phyloP scores from a whole-genome alignment of 2,888 invertebrate species.

The Drosophila hawaiiensis region DNA sequence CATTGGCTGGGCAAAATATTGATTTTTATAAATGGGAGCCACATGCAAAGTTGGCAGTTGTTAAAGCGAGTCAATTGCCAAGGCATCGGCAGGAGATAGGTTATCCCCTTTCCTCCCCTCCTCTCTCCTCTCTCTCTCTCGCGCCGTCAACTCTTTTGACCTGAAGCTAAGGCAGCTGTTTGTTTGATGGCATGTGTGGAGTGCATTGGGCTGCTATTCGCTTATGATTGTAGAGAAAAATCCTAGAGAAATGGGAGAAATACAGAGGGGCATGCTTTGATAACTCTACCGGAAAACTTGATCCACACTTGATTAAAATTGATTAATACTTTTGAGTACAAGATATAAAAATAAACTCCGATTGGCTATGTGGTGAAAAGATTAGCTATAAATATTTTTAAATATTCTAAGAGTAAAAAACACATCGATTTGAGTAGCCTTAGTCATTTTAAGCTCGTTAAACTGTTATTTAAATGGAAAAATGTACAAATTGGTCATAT shows the following conservation, averaged over 20 bases:
- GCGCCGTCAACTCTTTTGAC: background rate
- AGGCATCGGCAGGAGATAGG: slow-evolving; percentile 16
- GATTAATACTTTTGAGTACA: background rate
- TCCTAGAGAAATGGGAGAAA: background rate
- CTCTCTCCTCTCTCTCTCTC: background rate
- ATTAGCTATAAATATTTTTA: background rate
- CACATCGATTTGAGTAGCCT: background rate
- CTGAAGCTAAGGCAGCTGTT: slow-evolving; percentile 28
- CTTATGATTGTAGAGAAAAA: background rate
- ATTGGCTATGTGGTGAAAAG: background rate
- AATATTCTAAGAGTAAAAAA: background rate
- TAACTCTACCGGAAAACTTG: background rate
- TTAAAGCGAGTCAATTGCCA: slow-evolving; percentile 67
- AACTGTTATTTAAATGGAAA: background rate
- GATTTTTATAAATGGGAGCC: slow-evolving; percentile 73
- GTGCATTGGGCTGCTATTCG: slow-evolving; percentile 8
- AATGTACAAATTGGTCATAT: background rate
- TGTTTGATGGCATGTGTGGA: slow-evolving; percentile 38
- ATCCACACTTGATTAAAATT: background rate
- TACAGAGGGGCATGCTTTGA: background rate
- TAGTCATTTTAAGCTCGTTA: background rate
- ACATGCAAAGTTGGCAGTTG: slow-evolving; percentile 76
- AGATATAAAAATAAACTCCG: background rate
- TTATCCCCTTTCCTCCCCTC: background rate
- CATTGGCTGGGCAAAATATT: slow-evolving; percentile 60